phyloP scores from a whole-genome alignment of 2,797 vertebrate genomes.

The Pantherophis vulpinus region DNA sequence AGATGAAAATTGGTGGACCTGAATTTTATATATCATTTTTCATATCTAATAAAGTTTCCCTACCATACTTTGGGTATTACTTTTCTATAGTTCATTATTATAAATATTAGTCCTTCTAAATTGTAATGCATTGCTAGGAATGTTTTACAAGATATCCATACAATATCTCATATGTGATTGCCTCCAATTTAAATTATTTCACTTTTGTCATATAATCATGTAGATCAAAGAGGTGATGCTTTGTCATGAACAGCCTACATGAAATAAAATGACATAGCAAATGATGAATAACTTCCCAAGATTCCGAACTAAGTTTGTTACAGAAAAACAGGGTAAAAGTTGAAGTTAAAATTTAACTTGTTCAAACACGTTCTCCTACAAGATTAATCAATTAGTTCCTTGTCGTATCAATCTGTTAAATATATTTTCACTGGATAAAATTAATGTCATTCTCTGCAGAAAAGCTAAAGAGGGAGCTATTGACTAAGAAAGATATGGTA shows the following conservation, averaged over 20 bases:
- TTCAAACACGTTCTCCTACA: neutral
- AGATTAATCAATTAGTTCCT: constrained; percentile 1
- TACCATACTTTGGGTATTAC: neutral
- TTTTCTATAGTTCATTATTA: neutral
- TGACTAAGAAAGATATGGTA: constrained; percentile 58
- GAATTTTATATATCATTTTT: neutral
- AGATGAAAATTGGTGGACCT: neutral
- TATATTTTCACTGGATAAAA: constrained; percentile 48
- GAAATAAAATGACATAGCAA: neutral
- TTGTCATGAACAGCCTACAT: neutral
- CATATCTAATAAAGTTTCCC: neutral
- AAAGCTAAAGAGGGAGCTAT: constrained; percentile 72
- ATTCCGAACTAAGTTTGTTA: neutral
- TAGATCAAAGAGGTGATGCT: constrained; percentile 20
- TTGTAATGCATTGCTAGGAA: neutral
- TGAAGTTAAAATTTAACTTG: constrained; percentile 7
- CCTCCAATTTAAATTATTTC: constrained; percentile 30
- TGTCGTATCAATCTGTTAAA: neutral
- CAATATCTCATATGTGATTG: neutral
- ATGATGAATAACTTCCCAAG: constrained; percentile 4
- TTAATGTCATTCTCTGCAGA: constrained; percentile 27
- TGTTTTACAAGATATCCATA: neutral
- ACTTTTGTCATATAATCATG: neutral
- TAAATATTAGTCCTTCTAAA: neutral
- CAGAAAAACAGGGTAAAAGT: neutral